A percentile compares a stretch with the other conserved stretches of the same genome.
These are phyloP conservation scores for Nothoprocta perdicaria DNA, from an alignment of 2,113 vertebrate species.

Conservation along the genomic window DNA sequence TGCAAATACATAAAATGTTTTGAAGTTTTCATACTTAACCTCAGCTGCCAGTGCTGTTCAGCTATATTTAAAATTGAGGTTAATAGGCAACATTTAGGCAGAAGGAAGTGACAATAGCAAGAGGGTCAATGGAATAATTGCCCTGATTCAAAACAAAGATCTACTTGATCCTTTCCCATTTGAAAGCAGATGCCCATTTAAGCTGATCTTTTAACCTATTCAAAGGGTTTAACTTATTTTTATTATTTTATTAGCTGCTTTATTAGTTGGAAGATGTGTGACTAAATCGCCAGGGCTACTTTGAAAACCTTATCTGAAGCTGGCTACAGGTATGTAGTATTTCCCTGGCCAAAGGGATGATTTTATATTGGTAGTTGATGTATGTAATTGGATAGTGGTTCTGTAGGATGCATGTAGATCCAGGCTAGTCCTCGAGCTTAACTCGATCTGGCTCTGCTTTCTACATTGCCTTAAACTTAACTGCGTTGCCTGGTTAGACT, in stretches of 20 bases:
- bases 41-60: background rate
- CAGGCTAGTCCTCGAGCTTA: background rate
- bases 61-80: background rate
- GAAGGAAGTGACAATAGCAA: background rate
- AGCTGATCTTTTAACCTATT: background rate
- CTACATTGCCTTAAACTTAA: background rate
- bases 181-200: background rate
- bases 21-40: background rate
- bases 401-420: background rate
- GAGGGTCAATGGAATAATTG: background rate
- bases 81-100: background rate
- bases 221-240: background rate
- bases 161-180: background rate
- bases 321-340: background rate
- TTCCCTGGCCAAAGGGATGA: background rate
- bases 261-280: background rate
- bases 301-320: background rate
- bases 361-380: background rate
- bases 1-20: slow-evolving; percentile 5
- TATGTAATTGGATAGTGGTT: background rate
- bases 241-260: slow-evolving; percentile 2
- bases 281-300: background rate
- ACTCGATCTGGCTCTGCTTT: background rate
- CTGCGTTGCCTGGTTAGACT: background rate
- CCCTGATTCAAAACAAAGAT: background rate